Percentiles rank a stretch among this genome's conserved stretches.
Evolutionary conservation across 2,888 invertebrate species (phyloP).

Genomic region (Ctenicera cuprea): DNA sequence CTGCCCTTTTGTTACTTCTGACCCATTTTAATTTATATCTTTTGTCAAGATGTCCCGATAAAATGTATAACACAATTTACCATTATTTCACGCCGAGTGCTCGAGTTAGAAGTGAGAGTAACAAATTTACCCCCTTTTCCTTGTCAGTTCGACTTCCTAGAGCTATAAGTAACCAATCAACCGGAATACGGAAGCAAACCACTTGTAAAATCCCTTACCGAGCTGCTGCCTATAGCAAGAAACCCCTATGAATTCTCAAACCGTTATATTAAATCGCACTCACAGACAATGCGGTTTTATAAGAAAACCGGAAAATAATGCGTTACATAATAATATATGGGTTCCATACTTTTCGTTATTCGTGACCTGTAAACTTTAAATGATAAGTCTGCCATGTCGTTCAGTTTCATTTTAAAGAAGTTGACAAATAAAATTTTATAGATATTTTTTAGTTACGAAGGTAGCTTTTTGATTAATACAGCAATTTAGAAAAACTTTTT

Average conservation of each 20-base stretch:
- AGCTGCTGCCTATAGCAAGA: background rate
- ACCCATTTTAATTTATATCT: background rate
- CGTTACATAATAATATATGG: background rate
- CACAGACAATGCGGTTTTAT: background rate
- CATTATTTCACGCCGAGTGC: background rate
- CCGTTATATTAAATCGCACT: background rate
- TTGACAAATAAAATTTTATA: too few relatives aligned
- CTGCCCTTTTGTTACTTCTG: background rate
- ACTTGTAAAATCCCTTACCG: conserved; percentile 17
- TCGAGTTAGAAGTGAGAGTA: background rate
- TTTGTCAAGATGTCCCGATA: too few relatives aligned
- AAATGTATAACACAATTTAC: too few relatives aligned
- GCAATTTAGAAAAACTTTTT: too few relatives aligned
- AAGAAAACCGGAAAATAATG: background rate
- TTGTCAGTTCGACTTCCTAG: conserved; percentile 9
- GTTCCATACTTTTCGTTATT: too few relatives aligned
- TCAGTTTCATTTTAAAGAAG: too few relatives aligned
- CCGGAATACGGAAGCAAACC: conserved; percentile 19
- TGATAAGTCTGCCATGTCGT: too few relatives aligned
- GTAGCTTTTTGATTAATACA: too few relatives aligned
- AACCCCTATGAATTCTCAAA: conserved; percentile 12
- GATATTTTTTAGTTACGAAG: too few relatives aligned
- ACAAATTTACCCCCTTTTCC: conserved; percentile 8
- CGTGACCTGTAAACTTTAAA: too few relatives aligned
- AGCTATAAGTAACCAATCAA: conserved; percentile 22